These are phyloP conservation scores for Catocala nupta DNA, from an alignment of 2,888 invertebrate genomes.

Conservation along the genomic window DNA sequence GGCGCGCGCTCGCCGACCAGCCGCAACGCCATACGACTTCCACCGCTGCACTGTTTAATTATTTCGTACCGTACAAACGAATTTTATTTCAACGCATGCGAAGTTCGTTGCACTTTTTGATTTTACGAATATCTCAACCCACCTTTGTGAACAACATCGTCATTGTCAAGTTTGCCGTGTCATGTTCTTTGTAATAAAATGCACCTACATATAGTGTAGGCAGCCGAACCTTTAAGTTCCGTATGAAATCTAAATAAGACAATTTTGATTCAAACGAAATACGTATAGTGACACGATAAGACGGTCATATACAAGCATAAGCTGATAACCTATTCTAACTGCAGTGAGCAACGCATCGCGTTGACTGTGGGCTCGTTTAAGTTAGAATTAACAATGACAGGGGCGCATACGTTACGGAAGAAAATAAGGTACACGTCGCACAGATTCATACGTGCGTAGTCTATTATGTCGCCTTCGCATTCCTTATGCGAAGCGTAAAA, in stretches of 20 bases:
- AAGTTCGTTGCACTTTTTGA: conserved; percentile 40
- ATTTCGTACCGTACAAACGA: conserved; percentile 48
- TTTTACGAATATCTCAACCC: not conserved
- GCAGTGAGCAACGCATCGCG: conserved; percentile 28
- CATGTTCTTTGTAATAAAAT: conserved; percentile 3
- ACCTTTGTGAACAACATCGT: conserved; percentile 4
- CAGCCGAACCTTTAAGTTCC: not conserved
- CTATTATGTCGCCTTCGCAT: conserved; percentile 53
- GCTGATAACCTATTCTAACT: conserved; percentile 41
- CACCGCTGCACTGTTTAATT: conserved; percentile 51
- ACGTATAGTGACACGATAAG: conserved; percentile 35
- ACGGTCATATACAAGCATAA: conserved; percentile 40
- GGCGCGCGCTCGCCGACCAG: conserved; percentile 33
- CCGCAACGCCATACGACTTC: conserved; percentile 7
- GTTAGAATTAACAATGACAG: conserved; percentile 57
- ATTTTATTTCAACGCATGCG: conserved; percentile 43
- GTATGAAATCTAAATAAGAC: conserved; percentile 24
- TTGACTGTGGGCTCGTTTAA: conserved; percentile 42
- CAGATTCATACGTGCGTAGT: conserved; percentile 37
- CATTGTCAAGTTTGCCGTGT: conserved; percentile 9
- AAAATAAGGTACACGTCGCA: conserved; percentile 41
- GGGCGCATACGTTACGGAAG: conserved; percentile 38
- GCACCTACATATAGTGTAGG: conserved; percentile 7
- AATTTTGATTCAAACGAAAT: conserved; percentile 32
- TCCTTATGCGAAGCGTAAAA: conserved; percentile 56